phyloP scores from a whole-genome alignment of 1,140 invertebrate genomes.

The Drosophila elegans region DNA sequence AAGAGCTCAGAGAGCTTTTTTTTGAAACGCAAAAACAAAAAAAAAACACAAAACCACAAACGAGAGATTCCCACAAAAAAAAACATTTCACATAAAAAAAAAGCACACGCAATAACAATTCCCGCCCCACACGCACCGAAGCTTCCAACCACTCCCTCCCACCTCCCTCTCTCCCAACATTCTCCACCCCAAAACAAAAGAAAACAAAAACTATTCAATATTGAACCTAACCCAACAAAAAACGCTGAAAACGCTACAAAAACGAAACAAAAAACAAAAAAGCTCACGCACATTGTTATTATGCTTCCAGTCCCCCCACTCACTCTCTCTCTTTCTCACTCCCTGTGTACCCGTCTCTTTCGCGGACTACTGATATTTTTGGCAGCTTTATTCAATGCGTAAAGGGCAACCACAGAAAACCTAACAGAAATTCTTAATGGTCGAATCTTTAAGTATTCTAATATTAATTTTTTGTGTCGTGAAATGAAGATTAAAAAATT shows the following conservation, averaged over 20 bases:
- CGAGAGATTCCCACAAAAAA: slow-evolving; percentile 57
- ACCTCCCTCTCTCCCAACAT: background rate
- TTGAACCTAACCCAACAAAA: slow-evolving; percentile 82
- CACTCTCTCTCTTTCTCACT: slow-evolving; percentile 10
- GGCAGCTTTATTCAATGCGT: slow-evolving; percentile 58
- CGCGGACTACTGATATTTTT: slow-evolving; percentile 58
- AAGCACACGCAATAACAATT: slow-evolving; percentile 48
- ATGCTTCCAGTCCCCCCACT: slow-evolving; percentile 22
- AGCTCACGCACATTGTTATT: slow-evolving; percentile 61
- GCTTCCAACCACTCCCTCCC: slow-evolving; percentile 2
- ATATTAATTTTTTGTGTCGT: background rate
- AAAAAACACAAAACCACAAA: slow-evolving; percentile 44
- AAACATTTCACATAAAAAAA: slow-evolving; percentile 19
- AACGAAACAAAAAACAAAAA: slow-evolving; percentile 53
- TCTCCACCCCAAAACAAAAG: slow-evolving; percentile 6
- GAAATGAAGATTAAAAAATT: background rate
- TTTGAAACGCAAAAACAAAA: slow-evolving; percentile 26
- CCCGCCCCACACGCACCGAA: slow-evolving; percentile 63
- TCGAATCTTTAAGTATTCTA: slow-evolving; percentile 8
- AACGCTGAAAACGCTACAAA: slow-evolving; percentile 57
- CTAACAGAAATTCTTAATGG: background rate
- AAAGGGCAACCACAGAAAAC: slow-evolving; percentile 14
- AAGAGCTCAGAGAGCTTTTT: slow-evolving; percentile 52
- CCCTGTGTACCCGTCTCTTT: slow-evolving; percentile 19
- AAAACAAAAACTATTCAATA: slow-evolving; percentile 40